phyloP scores from a whole-genome alignment of 1,140 invertebrate species.

The Drosophila mojavensis region DNA sequence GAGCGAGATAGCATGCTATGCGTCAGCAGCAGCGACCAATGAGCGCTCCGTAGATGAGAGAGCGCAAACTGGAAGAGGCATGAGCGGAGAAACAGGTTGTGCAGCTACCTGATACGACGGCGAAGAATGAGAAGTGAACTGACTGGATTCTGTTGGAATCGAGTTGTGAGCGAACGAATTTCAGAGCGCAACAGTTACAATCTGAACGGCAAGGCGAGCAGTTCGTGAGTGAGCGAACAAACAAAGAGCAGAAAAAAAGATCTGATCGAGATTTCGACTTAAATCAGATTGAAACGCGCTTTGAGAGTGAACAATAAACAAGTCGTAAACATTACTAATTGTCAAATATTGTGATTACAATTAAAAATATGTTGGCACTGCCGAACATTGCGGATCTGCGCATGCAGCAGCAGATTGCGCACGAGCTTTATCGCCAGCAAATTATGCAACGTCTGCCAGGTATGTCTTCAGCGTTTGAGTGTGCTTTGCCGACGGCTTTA shows the following conservation, averaged over 20 bases:
- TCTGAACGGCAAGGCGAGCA: conserved; percentile 59
- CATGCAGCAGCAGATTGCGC: conserved; percentile 82
- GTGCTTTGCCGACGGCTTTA: conserved; percentile 60
- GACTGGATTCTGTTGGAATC: conserved; percentile 69
- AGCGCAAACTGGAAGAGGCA: conserved; percentile 19
- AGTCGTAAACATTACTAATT: not conserved
- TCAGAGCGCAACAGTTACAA: conserved; percentile 63
- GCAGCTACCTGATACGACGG: conserved; percentile 57
- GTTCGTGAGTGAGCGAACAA: conserved; percentile 39
- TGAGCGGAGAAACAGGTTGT: conserved; percentile 62
- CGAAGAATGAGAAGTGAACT: conserved; percentile 39
- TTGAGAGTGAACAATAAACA: conserved; percentile 3
- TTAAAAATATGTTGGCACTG: conserved; percentile 68
- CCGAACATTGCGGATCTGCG: conserved; percentile 80
- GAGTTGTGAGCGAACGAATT: conserved; percentile 40
- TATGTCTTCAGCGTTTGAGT: conserved; percentile 41
- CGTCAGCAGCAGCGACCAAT: conserved; percentile 52
- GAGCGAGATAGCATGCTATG: conserved; percentile 48
- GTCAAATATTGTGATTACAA: not conserved
- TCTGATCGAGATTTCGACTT: conserved; percentile 7
- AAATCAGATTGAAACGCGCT: not conserved
- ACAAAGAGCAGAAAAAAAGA: not conserved
- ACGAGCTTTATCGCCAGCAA: conserved; percentile 83
- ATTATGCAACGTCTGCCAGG: conserved; percentile 84
- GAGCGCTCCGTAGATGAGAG: conserved; percentile 28